These are phyloP conservation scores for Pterocles burchelli DNA, from an alignment of 2,113 vertebrate species.

Conservation along the genomic window DNA sequence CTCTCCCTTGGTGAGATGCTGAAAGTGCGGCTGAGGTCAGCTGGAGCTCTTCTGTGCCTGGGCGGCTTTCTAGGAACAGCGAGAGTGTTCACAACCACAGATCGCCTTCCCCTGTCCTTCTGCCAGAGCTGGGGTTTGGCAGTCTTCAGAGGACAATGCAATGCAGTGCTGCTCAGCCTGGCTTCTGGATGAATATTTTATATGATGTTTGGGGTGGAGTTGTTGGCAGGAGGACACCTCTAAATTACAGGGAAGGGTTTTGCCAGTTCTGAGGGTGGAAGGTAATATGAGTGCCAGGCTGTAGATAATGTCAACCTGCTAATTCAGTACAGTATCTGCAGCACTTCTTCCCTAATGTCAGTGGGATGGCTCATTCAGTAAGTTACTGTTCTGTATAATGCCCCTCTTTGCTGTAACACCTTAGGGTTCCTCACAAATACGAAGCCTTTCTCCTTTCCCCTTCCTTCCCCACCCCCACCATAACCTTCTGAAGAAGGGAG, in stretches of 20 bases:
- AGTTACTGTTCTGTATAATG: neutral
- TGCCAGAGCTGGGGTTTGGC: neutral
- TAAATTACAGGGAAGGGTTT: neutral
- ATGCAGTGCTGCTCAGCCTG: neutral
- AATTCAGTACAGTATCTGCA: neutral
- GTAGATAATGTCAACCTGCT: neutral
- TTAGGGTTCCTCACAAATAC: neutral
- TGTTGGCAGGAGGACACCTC: neutral
- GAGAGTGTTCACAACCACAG: fast-evolving
- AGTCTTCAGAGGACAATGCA: neutral
- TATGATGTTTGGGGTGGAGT: neutral
- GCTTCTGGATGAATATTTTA: neutral
- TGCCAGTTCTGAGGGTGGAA: neutral
- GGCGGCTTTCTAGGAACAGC: neutral
- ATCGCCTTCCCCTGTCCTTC: neutral
- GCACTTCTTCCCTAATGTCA: neutral
- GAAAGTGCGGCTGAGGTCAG: neutral
- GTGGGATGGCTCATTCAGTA: neutral
- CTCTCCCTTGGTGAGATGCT: neutral
- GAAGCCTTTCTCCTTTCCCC: neutral
- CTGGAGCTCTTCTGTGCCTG: neutral
- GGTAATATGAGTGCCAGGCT: neutral
- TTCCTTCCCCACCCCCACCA: fast-evolving
- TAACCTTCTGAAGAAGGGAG: neutral
- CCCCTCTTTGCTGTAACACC: fast-evolving